Percentiles rank a stretch among this genome's conserved stretches.
phyloP scores from a whole-genome alignment of 2,113 vertebrate species.

The Aegithalos caudatus region DNA sequence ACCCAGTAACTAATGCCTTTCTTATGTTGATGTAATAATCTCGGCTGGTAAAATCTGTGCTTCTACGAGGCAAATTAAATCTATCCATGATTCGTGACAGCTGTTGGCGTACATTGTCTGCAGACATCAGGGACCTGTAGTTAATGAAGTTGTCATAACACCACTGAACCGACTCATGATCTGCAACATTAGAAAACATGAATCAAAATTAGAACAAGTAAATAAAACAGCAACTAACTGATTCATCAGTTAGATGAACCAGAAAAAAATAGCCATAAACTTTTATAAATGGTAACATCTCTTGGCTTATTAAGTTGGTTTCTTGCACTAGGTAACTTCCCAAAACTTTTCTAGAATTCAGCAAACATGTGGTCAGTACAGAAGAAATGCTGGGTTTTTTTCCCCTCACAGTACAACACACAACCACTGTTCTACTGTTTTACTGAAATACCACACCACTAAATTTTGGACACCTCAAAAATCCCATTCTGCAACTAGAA shows the following conservation, averaged over 20 bases:
- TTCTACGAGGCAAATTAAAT: constrained; percentile 96
- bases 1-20: constrained; percentile 95
- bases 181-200: constrained; percentile 73
- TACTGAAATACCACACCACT: background rate
- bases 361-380: background rate
- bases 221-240: constrained; percentile 1
- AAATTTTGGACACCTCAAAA: background rate
- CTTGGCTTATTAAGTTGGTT: background rate
- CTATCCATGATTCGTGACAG: constrained; percentile 99
- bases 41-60: constrained; percentile 98
- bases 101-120: constrained; percentile 98
- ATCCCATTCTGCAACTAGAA: background rate
- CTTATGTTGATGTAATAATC: constrained; percentile 99
- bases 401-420: background rate
- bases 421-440: background rate
- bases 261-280: background rate
- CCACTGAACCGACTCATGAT: constrained; percentile 99
- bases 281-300: background rate
- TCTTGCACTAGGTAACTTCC: background rate
- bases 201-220: constrained; percentile 64
- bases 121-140: constrained; percentile 99
- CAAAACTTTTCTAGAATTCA: background rate
- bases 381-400: background rate
- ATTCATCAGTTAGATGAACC: constrained; percentile 31
- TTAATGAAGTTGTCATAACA: constrained; percentile 99